Percentiles rank a stretch among this genome's conserved stretches.
phyloP scores from a whole-genome alignment of 2,888 invertebrate genomes.

The Apomyelois bistriatella region DNA sequence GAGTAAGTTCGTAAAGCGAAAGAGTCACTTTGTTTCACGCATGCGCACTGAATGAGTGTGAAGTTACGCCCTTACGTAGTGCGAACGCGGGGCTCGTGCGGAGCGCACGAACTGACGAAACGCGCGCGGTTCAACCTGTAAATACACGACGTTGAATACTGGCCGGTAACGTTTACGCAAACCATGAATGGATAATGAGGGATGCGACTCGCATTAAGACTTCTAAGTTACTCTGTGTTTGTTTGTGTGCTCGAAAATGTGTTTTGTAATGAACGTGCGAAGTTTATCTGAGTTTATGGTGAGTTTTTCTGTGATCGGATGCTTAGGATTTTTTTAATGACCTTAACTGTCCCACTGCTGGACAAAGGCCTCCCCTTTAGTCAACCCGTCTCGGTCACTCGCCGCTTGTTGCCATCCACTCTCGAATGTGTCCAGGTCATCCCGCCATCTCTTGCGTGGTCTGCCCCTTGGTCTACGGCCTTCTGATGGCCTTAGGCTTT shows the following conservation, averaged over 20 bases:
- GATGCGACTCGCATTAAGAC: constrained; percentile 21
- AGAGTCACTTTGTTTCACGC: constrained; percentile 72
- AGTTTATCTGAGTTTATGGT: constrained; percentile 58
- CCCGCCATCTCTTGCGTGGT: no score
- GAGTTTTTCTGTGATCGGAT: constrained; percentile 35
- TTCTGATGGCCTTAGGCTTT: constrained; percentile 11
- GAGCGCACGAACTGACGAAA: constrained; percentile 41
- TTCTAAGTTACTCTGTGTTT: constrained; percentile 33
- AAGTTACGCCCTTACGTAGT: constrained; percentile 70
- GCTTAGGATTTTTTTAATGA: no score
- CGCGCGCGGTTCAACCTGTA: constrained; percentile 30
- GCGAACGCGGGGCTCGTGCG: constrained; percentile 46
- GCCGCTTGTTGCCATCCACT: no score
- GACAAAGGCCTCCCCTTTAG: no score
- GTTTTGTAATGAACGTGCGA: constrained; percentile 52
- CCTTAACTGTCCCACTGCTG: no score
- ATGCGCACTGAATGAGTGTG: constrained; percentile 57
- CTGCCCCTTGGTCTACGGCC: no score
- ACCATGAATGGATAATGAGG: constrained; percentile 42
- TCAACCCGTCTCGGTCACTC: no score
- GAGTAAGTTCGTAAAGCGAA: constrained; percentile 72
- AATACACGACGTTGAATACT: constrained; percentile 35
- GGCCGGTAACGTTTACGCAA: constrained; percentile 30
- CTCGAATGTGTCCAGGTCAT: no score
- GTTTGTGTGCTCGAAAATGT: constrained; percentile 55